These are phyloP conservation scores for Alligator sinensis DNA, from an alignment of 2,113 vertebrate species.

Conservation along the genomic window DNA sequence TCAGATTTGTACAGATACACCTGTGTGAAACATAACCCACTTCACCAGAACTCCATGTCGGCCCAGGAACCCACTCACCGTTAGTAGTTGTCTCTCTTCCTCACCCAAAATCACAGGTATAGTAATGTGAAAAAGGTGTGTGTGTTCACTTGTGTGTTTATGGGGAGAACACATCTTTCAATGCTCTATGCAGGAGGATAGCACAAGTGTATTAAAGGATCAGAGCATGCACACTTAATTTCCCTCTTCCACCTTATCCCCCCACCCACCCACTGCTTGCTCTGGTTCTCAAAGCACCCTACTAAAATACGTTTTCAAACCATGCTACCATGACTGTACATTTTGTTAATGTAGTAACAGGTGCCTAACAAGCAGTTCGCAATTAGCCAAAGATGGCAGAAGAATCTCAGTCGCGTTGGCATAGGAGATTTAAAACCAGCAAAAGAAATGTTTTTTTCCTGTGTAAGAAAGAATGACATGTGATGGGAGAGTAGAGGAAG, in stretches of 20 bases:
- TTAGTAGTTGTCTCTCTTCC: background rate
- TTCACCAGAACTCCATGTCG: background rate
- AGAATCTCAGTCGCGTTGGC: slow-evolving; percentile 51
- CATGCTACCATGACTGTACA: slow-evolving; percentile 49
- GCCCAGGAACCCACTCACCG: background rate
- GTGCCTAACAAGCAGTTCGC: slow-evolving; percentile 55
- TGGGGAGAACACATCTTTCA: background rate
- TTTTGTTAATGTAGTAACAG: slow-evolving; percentile 52
- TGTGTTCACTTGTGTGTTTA: background rate
- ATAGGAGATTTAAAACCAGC: background rate
- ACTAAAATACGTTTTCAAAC: slow-evolving; percentile 63
- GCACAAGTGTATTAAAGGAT: slow-evolving; percentile 40
- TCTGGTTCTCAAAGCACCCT: slow-evolving; percentile 42
- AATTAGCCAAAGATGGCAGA: slow-evolving; percentile 58
- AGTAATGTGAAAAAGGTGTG: background rate
- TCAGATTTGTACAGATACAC: background rate
- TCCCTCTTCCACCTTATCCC: too few relatives aligned
- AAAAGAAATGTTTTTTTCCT: slow-evolving; percentile 33
- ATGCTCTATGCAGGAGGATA: slow-evolving; percentile 14
- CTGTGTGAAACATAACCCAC: background rate
- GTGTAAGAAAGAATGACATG: slow-evolving; percentile 64
- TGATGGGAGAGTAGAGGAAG: slow-evolving; percentile 68
- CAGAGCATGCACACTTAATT: background rate
- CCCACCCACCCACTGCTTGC: background rate
- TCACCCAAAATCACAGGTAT: background rate